Evolutionary conservation across 2,888 invertebrate genomes (phyloP), one percentile per base, ranked within the genome.

Genomic region (Calephelis perditalis): DNA sequence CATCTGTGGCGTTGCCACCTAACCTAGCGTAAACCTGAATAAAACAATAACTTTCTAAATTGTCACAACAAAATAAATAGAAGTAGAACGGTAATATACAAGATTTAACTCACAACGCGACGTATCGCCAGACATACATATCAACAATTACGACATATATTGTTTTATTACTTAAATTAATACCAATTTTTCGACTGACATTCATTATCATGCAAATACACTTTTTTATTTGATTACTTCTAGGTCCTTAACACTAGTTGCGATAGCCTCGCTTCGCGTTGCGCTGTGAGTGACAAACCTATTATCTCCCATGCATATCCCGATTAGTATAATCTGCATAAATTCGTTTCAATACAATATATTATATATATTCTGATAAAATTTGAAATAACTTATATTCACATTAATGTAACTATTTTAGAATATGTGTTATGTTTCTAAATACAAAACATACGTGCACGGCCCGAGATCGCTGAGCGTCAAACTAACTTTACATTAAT

Each of bases 381-480:
- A 86, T 86, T 78, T 79, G 83, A 86, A 86, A 81, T 84, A 87
- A 86, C 83, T 81, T 86, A 85, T 88, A 87, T 86, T 86, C 84
- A 86, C 86, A 86, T 77, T 82, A 77, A 81, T 73, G 75, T 81
- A 63, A 71, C 71, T 70, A 72, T 71, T 89, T 90, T 89, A 90
- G 90, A 90, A 89, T 88, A 88, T 89, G 86, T 81, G 82, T 86
- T 82, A 84, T 75, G 73, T 75, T 74, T 62, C 84, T 88, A 86
- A 73, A 76, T 75, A 75, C 72, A 79, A 81, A 76, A 76, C 77
- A 77, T 77, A 75, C 68, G 82, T 86, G 86, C 84, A 84, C 85
- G 84, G 86, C 82, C 75, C 86, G 86, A 85, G 86, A 84, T 83
- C 84, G 73, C 81, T 78, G 78, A 74, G 68, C 66, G 68, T 61